Percentiles rank a stretch among this genome's conserved stretches.
Evolutionary conservation across 2,888 invertebrate genomes (phyloP).

Genomic region (Nymphalis urticae): DNA sequence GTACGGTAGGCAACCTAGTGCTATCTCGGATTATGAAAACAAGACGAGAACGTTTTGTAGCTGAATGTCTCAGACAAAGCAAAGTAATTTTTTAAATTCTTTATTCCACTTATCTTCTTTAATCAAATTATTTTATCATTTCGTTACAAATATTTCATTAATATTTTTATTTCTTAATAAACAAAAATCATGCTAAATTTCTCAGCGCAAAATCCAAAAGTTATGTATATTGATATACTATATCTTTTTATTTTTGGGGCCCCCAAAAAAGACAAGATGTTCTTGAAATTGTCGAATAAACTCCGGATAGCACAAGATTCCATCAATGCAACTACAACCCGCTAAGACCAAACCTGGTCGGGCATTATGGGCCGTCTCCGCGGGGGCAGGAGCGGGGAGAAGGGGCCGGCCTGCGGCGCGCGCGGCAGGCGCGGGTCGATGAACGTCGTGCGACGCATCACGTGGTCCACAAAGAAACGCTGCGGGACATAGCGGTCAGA

Average conservation of each 20-base stretch:
- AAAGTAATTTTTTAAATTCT: too few relatives aligned
- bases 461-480: slow-evolving; percentile 98
- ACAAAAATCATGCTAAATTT: too few relatives aligned
- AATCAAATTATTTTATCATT: too few relatives aligned
- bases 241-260: background rate
- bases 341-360: slow-evolving; percentile 51
- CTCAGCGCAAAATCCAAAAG: too few relatives aligned
- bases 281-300: background rate
- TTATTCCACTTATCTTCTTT: too few relatives aligned
- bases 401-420: slow-evolving; percentile 83
- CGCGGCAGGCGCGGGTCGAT: slow-evolving; percentile 98
- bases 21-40: slow-evolving; percentile 12
- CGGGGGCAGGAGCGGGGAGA: slow-evolving; percentile 69
- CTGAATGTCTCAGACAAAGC: too few relatives aligned
- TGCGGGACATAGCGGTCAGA: slow-evolving; percentile 44
- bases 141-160: too few relatives aligned
- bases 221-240: background rate
- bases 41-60: too few relatives aligned
- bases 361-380: slow-evolving; percentile 66
- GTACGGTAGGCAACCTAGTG: slow-evolving; percentile 4
- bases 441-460: slow-evolving; percentile 95
- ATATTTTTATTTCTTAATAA: too few relatives aligned
- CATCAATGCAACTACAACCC: slow-evolving; percentile 9
- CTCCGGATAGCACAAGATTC: slow-evolving; percentile 18
- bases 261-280: background rate